Evolutionary conservation across 2,797 vertebrate species (phyloP).

Genomic region (Moxostoma hubbsi): DNA sequence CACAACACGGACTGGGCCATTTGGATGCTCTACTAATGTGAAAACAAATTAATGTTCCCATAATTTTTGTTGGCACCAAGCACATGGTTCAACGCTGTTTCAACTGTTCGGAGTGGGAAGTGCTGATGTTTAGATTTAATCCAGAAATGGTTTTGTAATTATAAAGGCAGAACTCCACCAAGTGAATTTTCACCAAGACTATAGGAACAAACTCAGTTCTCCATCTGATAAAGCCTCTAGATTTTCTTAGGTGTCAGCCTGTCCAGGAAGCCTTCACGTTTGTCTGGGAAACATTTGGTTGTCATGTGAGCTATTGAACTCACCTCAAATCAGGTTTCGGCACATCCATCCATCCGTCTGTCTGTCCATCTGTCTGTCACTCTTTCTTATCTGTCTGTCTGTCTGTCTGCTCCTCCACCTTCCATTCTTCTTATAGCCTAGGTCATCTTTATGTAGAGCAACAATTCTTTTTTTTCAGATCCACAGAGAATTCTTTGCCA

Average conservation of each 20-base stretch:
- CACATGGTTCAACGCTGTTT: slow-evolving; percentile 16
- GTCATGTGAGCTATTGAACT: slow-evolving; percentile 31
- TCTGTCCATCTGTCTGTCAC: no score
- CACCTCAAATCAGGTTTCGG: not conserved
- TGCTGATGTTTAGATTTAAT: slow-evolving; percentile 52
- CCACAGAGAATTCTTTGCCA: no score
- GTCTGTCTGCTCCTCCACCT: no score
- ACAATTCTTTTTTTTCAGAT: no score
- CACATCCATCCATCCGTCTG: no score
- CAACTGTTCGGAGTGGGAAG: not conserved
- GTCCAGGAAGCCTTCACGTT: slow-evolving; percentile 51
- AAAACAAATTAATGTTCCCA: slow-evolving; percentile 44
- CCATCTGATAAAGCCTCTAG: no score
- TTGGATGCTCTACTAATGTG: slow-evolving; percentile 35
- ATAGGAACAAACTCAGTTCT: slow-evolving; percentile 37
- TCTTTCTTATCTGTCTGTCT: no score
- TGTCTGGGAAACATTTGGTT: slow-evolving; percentile 36
- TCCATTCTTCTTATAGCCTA: no score
- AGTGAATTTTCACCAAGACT: slow-evolving; percentile 24
- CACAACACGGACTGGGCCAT: not conserved
- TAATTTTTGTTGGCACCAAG: slow-evolving; percentile 21
- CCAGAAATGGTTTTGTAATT: slow-evolving; percentile 52
- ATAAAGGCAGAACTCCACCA: slow-evolving; percentile 38
- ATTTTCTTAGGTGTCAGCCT: slow-evolving; percentile 52
- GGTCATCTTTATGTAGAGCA: no score